A percentile compares a stretch with the other conserved stretches of the same genome.
These are phyloP conservation scores for Puffinus mauretanicus DNA, from an alignment of 2,113 vertebrate genomes.

Conservation along the genomic window DNA sequence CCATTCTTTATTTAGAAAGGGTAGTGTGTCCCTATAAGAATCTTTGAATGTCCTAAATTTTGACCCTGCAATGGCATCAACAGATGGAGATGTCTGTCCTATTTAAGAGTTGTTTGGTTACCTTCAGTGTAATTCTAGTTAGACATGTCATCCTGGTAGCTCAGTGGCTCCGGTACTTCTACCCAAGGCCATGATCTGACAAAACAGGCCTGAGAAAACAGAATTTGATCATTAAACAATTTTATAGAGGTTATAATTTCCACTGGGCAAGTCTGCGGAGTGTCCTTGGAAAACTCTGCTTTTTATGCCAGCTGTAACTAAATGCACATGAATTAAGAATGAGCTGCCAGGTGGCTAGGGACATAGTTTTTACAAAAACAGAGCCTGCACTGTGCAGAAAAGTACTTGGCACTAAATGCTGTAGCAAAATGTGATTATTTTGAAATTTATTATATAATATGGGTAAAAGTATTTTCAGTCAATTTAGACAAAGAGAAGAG, in stretches of 20 bases:
- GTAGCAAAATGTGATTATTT: background rate
- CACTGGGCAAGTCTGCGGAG: background rate
- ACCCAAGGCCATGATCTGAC: background rate
- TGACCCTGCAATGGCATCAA: background rate
- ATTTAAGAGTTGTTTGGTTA: background rate
- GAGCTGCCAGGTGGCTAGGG: conserved; percentile 9
- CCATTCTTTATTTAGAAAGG: background rate
- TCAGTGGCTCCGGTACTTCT: background rate
- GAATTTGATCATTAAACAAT: conserved; percentile 4
- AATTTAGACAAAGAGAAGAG: background rate
- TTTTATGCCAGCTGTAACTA: conserved; percentile 30
- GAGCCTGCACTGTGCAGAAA: background rate
- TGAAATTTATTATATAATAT: background rate
- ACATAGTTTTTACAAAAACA: conserved; percentile 2
- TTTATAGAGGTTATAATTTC: conserved; percentile 47
- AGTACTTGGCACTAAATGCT: background rate
- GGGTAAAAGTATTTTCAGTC: background rate
- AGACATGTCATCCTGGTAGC: background rate
- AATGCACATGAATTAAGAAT: background rate
- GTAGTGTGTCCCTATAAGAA: background rate
- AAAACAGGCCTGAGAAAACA: conserved; percentile 29
- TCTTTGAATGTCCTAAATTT: background rate
- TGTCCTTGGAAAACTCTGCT: conserved; percentile 38
- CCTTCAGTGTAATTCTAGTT: background rate
- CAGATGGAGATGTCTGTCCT: background rate